phyloP scores from a whole-genome alignment of 2,888 invertebrate species.

The Amiota communis region DNA sequence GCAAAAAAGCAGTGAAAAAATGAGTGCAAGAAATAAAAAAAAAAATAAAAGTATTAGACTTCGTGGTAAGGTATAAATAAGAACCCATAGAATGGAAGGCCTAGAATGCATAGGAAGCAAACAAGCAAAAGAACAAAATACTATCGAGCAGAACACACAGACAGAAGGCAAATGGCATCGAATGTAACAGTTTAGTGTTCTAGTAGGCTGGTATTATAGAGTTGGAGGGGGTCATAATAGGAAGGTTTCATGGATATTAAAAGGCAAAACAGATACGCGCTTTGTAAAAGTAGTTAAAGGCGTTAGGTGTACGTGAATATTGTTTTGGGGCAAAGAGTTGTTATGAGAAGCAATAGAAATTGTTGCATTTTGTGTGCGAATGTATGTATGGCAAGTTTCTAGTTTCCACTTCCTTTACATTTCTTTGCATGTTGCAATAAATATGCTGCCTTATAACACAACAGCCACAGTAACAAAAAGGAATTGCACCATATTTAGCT shows the following conservation, averaged over 20 bases:
- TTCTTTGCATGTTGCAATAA: slow-evolving; percentile 64
- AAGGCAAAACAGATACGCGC: slow-evolving; percentile 28
- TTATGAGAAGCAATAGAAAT: no score
- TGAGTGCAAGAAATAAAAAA: slow-evolving; percentile 5
- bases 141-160: slow-evolving; percentile 45
- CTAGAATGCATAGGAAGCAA: slow-evolving; percentile 1
- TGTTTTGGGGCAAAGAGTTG: no score
- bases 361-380: no score
- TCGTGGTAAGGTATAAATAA: neutral
- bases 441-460: slow-evolving; percentile 64
- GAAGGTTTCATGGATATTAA: slow-evolving; percentile 4
- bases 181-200: slow-evolving; percentile 28
- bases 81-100: neutral
- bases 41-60: slow-evolving; percentile 7
- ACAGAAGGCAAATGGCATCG: slow-evolving; percentile 32
- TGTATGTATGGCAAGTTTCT: no score
- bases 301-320: no score
- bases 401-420: slow-evolving; percentile 43
- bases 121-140: slow-evolving; percentile 4
- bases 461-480: slow-evolving; percentile 28
- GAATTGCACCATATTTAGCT: neutral
- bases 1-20: slow-evolving; percentile 23
- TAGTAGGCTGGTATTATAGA: no score
- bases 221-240: no score
- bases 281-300: slow-evolving; percentile 47